Evolutionary conservation across 2,113 vertebrate species (phyloP), one percentile per base, ranked within the genome.

Genomic region (Melanostigma gelatinosum): DNA sequence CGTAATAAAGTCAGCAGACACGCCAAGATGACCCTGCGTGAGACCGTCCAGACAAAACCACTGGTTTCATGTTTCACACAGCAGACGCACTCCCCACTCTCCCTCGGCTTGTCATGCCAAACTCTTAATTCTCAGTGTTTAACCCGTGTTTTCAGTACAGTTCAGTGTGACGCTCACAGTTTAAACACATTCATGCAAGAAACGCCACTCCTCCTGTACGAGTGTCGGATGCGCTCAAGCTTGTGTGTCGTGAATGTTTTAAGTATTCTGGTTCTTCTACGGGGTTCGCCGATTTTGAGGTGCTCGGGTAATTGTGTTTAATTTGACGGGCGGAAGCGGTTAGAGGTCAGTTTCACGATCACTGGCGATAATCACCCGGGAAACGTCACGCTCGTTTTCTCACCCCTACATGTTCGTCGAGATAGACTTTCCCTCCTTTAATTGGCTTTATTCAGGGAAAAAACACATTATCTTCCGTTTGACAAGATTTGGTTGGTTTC

Each of bases 291-390:
- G n/a, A 65, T 75, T 89, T 77, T 70, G 77, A 91, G 82, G 83
- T 80, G 75, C 80, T 79, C 16, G 0, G 79, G 63, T 88, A 92
- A 91, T 88, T 86, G 64, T 85, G 75, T 92, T 90, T 89, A 78
- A 92, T 93, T 90, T 92, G 89, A 91, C 79, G 44, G 64, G 81
- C 83, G 77, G 88, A 93, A 90, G 77, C 48, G 34, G 85, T 93
- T 90, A 87, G 62, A 65, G 66, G 55, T 83, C 70, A 24, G 67
- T 91, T 91, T 88, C 84, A 87, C 84, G 79, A 92, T 85, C 80
- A 60, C 68, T 85, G 84, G 52, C 55, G 58, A 52, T 91, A 82
- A 88, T 91, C 92, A 91, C 62, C 9, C 68, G 78, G 82, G 88
- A 89, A 87, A 91, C 85, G 85, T 88, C 64, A 2, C 72, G 61